These are phyloP conservation scores for Xenopus laevis DNA, from an alignment of 2,113 vertebrate genomes.

Conservation along the genomic window DNA sequence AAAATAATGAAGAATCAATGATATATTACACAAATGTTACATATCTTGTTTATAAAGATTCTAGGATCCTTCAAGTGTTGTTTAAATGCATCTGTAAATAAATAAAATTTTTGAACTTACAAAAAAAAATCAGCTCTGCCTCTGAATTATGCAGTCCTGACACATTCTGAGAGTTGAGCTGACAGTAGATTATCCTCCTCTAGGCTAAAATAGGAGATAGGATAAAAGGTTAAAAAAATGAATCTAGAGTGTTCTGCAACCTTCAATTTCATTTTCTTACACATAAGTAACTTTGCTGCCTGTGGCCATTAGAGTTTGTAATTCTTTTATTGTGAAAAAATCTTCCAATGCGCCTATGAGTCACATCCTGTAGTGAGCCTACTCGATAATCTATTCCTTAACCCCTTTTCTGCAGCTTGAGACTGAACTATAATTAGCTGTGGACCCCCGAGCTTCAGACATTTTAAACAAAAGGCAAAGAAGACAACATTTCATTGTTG, in stretches of 20 bases:
- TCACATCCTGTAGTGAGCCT: constrained; percentile 7
- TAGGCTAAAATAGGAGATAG: constrained; percentile 17
- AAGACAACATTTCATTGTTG: too few relatives aligned
- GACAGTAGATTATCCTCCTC: constrained; percentile 35
- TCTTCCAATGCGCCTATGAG: constrained; percentile 15
- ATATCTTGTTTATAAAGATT: too few relatives aligned
- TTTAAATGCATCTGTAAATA: too few relatives aligned
- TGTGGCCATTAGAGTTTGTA: constrained; percentile 24
- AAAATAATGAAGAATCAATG: too few relatives aligned
- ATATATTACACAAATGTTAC: too few relatives aligned
- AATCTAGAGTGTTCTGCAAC: constrained; percentile 25
- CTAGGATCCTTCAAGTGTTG: too few relatives aligned
- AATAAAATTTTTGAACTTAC: too few relatives aligned
- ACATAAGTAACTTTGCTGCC: constrained; percentile 37
- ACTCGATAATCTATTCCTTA: constrained; percentile 23
- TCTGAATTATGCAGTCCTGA: neutral
- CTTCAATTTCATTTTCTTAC: constrained; percentile 39
- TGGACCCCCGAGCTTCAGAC: neutral
- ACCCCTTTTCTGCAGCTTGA: neutral
- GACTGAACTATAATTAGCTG: neutral
- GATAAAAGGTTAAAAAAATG: constrained; percentile 33
- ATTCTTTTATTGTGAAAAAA: constrained; percentile 27
- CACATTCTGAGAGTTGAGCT: constrained; percentile 6
- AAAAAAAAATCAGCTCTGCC: neutral
- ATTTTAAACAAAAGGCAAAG: neutral